phyloP scores from a whole-genome alignment of 1,140 invertebrate species.

The Listronotus bonariensis region DNA sequence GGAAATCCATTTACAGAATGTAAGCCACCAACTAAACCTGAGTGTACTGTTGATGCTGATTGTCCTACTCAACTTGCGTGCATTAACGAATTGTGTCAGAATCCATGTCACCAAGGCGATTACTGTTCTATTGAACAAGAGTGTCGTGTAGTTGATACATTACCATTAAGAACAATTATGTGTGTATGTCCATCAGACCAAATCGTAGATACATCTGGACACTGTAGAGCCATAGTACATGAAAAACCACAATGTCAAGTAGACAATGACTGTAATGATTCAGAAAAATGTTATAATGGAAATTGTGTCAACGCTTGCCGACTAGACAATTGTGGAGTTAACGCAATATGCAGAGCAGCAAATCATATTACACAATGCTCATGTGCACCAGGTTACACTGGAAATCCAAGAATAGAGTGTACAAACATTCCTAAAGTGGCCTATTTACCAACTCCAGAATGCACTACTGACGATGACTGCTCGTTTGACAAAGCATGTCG shows the following conservation, averaged over 20 bases:
- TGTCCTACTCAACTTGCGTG: slow-evolving; percentile 76
- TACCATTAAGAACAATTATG: slow-evolving; percentile 78
- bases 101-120: slow-evolving; percentile 72
- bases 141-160: slow-evolving; percentile 77
- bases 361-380: slow-evolving; percentile 77
- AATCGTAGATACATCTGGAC: slow-evolving; percentile 65
- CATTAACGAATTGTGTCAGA: slow-evolving; percentile 74
- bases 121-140: slow-evolving; percentile 76
- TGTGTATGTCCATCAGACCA: slow-evolving; percentile 80
- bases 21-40: slow-evolving; percentile 52
- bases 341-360: slow-evolving; percentile 78
- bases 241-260: slow-evolving; percentile 65
- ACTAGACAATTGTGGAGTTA: slow-evolving; percentile 77
- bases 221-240: slow-evolving; percentile 63
- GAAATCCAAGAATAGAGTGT: slow-evolving; percentile 84
- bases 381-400: slow-evolving; percentile 78
- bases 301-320: slow-evolving; percentile 80
- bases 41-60: slow-evolving; percentile 76
- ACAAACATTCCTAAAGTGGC: slow-evolving; percentile 59
- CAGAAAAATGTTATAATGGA: slow-evolving; percentile 74
- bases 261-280: slow-evolving; percentile 73
- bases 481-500: slow-evolving; percentile 71
- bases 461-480: slow-evolving; percentile 78
- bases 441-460: slow-evolving; percentile 65
- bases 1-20: slow-evolving; percentile 84